Evolutionary conservation across 2,797 vertebrate genomes (phyloP), one percentile per base, ranked within the genome.

Genomic region (Natrix natrix): DNA sequence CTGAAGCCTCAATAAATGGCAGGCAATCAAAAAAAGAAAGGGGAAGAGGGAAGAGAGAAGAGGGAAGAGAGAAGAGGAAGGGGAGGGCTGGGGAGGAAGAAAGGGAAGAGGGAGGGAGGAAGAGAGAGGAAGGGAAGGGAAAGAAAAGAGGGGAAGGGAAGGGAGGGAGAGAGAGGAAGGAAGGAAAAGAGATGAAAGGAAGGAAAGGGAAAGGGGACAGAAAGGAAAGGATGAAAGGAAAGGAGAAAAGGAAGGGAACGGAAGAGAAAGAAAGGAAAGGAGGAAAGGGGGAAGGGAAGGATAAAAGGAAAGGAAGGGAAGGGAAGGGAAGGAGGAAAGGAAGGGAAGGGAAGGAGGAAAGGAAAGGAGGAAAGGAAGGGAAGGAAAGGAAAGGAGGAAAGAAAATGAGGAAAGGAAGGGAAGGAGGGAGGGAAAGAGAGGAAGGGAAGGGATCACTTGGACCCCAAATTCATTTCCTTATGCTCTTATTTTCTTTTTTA

Each of bases 391-490:
- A 59, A 3, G 61, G 4, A 16, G 16, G 87, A 43, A 12, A 16
- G 1, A 4, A 2, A 17, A 2, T 13, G 48, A 59, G 6, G 57
- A 2, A 59, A 59, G 8, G 61, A 16, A 12, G 16, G 1, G 14
- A 2, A 17, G 8, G 37, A 55, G 8, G 28, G 6, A 88, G 0
- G 90, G 78, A 95, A 89, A 56, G 26, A 20, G 52, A 89, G 4
- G 0, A 13, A 32, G 83, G 22, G 28, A n/a, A 54, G 17, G 37
- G 20, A 37, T 1, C 5, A 11, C 8, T 43, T 78, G n/a, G 10
- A 0, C 94, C 97, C 20, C 1, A 22, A 95, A 93, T 97, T 97
- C 95, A 96, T 97, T 97, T 94, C 55, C 90, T 93, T 61, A 32
- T 14, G 52, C 1, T 32, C 96, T 94, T 95, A 28, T 93, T 94